These are phyloP conservation scores for Drosophila borborema DNA, from an alignment of 2,888 invertebrate species.

Conservation along the genomic window DNA sequence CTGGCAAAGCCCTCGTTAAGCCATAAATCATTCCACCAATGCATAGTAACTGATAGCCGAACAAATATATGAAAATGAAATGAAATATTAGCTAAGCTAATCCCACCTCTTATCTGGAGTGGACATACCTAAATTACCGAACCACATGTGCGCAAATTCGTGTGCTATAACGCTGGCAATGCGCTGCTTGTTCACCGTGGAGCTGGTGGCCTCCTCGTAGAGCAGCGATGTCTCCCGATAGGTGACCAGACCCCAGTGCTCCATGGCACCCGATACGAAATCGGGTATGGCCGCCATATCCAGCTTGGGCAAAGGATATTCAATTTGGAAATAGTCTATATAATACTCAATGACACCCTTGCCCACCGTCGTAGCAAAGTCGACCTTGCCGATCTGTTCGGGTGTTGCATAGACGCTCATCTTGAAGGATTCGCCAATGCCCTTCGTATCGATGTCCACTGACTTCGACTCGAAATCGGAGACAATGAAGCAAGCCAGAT, in stretches of 20 bases:
- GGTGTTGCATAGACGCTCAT: conserved; percentile 91
- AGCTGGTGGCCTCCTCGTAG: conserved; percentile 90
- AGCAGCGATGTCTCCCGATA: conserved; percentile 94
- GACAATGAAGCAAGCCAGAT: conserved; percentile 95
- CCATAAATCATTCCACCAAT: conserved; percentile 98
- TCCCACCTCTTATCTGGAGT: not conserved
- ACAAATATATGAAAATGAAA: not conserved
- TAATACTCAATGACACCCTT: conserved; percentile 92
- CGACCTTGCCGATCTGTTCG: conserved; percentile 91
- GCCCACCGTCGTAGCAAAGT: conserved; percentile 91
- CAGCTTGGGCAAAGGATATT: conserved; percentile 95
- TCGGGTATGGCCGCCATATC: conserved; percentile 86
- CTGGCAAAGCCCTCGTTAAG: conserved; percentile 97
- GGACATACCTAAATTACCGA: conserved; percentile 91
- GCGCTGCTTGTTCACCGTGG: conserved; percentile 90
- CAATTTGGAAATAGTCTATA: conserved; percentile 92
- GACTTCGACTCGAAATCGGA: conserved; percentile 91
- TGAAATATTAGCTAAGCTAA: conserved; percentile 1
- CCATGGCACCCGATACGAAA: conserved; percentile 93
- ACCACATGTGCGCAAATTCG: conserved; percentile 98
- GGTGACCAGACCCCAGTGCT: conserved; percentile 98
- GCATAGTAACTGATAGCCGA: conserved; percentile 91
- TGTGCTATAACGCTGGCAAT: conserved; percentile 95
- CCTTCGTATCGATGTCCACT: conserved; percentile 86
- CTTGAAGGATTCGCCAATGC: conserved; percentile 87